Evolutionary conservation across 1,140 invertebrate species (phyloP).

Genomic region (Aphelenchoides avenae): DNA sequence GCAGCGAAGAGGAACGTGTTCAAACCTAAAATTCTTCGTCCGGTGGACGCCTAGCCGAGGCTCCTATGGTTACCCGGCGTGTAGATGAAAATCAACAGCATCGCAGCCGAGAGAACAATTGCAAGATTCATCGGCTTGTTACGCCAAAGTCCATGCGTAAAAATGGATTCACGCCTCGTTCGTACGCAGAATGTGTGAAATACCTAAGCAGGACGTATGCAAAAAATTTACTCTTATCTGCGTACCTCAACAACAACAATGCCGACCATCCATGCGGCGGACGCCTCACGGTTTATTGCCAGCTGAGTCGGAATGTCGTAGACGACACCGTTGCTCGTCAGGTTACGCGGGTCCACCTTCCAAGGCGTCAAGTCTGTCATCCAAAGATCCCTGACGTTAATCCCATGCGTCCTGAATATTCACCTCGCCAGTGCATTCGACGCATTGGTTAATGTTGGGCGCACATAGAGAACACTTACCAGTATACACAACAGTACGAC

Average conservation of each 20-base stretch:
- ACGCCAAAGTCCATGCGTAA: slow-evolving; percentile 39
- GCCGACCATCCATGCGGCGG: slow-evolving; percentile 48
- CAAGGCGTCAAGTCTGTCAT: slow-evolving; percentile 22
- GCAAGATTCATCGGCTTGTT: slow-evolving; percentile 30
- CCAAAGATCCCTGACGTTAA: slow-evolving; percentile 34
- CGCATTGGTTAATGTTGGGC: no score
- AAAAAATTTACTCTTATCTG: neutral
- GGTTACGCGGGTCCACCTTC: slow-evolving; percentile 18
- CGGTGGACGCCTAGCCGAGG: neutral
- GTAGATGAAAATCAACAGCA: slow-evolving; percentile 33
- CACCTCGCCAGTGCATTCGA: no score
- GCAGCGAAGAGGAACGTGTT: slow-evolving; percentile 35
- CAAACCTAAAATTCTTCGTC: slow-evolving; percentile 18
- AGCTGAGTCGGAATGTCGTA: slow-evolving; percentile 33
- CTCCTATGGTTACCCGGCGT: slow-evolving; percentile 28
- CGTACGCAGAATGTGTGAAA: slow-evolving; percentile 43
- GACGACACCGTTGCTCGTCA: slow-evolving; percentile 30
- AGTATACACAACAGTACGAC: slow-evolving; percentile 38
- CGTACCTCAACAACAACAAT: slow-evolving; percentile 48
- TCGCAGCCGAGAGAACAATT: slow-evolving; percentile 29
- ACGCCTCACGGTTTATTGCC: slow-evolving; percentile 33
- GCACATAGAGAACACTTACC: slow-evolving; percentile 20
- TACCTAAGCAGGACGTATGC: slow-evolving; percentile 13
- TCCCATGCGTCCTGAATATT: slow-evolving; percentile 35
- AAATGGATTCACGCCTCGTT: slow-evolving; percentile 35